Evolutionary conservation across 2,888 invertebrate genomes (phyloP), one percentile per base, ranked within the genome.

Genomic region (Cabera pusaria): DNA sequence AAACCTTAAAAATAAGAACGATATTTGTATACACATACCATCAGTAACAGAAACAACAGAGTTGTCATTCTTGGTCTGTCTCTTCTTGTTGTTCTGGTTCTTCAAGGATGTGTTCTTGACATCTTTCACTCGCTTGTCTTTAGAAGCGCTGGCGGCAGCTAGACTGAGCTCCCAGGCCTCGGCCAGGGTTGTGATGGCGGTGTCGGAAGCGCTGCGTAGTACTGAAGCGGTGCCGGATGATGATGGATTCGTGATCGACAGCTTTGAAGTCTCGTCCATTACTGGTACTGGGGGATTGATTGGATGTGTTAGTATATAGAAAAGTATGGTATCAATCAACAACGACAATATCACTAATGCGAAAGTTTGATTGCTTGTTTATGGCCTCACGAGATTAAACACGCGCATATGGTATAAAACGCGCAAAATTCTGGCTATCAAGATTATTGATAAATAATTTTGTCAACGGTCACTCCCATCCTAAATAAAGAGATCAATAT

Each of bases 61-160:
- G 1, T 37, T 79, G 16, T 68, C 74, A 34, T 55, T 57, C 47
- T 82, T 85, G 17, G 60, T 62, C 48, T 73, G 78, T 3, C 80
- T 56, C 52, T 85, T 86, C 72, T 86, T 86, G 38, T 38, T 76
- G 46, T 59, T 69, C 50, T 81, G 82, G 12, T 86, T 82, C 44
- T 88, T 89, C 46, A 87, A 70, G 28, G 80, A 66, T 2, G 91
- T 89, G 73, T 95, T 93, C 78, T 95, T 93, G 28, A 93, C 93
- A 81, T 96, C 96, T 74, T 96, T 97, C 46, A 94, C 93, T 23
- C 97, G 91, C 75, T 97, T 97, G 77, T 97, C 97, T 82, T 97
- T 96, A 31, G 96, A 96, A 7, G 95, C 95, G 45, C 95, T 94
- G 29, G 95, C 96, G 27, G 97, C 96, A 5, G 96, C 95, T 37